Percentiles rank a stretch among this genome's conserved stretches.
phyloP scores from a whole-genome alignment of 2,888 invertebrate species.

The Alentia gelatinosa region DNA sequence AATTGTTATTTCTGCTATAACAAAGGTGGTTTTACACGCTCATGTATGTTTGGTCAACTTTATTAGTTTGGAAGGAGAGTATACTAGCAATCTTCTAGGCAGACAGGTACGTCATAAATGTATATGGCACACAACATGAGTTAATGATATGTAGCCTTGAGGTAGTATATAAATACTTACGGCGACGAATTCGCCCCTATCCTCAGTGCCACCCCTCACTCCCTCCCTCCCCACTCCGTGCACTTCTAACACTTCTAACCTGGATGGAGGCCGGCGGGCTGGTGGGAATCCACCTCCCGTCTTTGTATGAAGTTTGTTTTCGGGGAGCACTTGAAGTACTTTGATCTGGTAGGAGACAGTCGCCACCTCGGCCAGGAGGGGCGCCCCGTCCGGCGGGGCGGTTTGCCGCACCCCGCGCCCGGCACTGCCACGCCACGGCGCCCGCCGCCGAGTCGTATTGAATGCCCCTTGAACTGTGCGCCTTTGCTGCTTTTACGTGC shows the following conservation, averaged over 20 bases:
- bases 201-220: not conserved
- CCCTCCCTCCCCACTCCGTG: not conserved
- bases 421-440: not conserved
- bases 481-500: slow-evolving; percentile 12
- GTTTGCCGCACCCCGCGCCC: not conserved
- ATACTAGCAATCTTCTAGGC: too few relatives aligned
- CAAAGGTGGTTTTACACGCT: too few relatives aligned
- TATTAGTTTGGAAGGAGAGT: too few relatives aligned
- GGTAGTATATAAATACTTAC: slow-evolving; percentile 1
- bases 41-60: too few relatives aligned
- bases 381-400: too few relatives aligned
- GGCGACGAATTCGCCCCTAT: not conserved
- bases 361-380: too few relatives aligned
- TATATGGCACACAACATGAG: too few relatives aligned
- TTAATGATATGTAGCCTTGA: too few relatives aligned
- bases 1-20: too few relatives aligned
- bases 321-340: not conserved
- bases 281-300: not conserved
- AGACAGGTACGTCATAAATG: too few relatives aligned
- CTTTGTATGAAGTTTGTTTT: not conserved
- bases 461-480: slow-evolving; percentile 1
- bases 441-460: not conserved
- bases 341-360: not conserved
- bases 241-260: not conserved
- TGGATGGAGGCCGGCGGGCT: not conserved